Conservation (phyloP, 2,797 vertebrate species). For the Nannoperca australis region DNA sequence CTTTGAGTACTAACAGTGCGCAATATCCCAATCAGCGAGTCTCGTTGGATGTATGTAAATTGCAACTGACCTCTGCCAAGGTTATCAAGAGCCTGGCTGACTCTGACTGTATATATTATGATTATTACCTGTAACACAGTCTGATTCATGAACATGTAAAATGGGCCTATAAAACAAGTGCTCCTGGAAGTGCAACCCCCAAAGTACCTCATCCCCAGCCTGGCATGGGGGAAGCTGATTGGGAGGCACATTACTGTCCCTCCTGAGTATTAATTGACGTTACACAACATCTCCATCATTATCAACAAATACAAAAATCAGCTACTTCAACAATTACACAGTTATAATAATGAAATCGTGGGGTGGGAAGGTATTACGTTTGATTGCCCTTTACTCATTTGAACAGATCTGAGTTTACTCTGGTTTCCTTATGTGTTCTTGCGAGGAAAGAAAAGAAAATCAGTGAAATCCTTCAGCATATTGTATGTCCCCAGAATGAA, state of each 20-base stretch:
- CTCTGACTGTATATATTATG: slow-evolving; percentile 74
- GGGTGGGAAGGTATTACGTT: slow-evolving; percentile 10
- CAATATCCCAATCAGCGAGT: slow-evolving; percentile 69
- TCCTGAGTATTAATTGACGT: slow-evolving; percentile 33
- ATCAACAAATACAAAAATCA: slow-evolving; percentile 3
- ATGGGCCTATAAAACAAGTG: slow-evolving; percentile 53
- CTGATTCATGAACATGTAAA: slow-evolving; percentile 62
- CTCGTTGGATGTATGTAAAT: slow-evolving; percentile 71
- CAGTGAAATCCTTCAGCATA: slow-evolving; percentile 48
- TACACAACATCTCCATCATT: slow-evolving; percentile 15
- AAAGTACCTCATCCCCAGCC: slow-evolving; percentile 66
- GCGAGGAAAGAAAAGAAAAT: slow-evolving; percentile 37
- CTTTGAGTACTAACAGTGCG: slow-evolving; percentile 68
- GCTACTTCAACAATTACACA: slow-evolving; percentile 19
- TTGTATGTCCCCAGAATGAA: slow-evolving; percentile 57
- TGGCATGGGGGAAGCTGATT: slow-evolving; percentile 23
- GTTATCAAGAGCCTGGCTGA: slow-evolving; percentile 60
- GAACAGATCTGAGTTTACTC: slow-evolving; percentile 37
- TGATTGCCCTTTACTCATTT: slow-evolving; percentile 23
- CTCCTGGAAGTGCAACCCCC: slow-evolving; percentile 51
- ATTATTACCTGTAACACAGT: slow-evolving; percentile 66
- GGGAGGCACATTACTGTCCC: slow-evolving; percentile 35
- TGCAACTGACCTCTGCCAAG: slow-evolving; percentile 78
- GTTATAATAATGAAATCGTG: slow-evolving; percentile 13
- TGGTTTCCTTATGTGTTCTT: slow-evolving; percentile 41